Conservation (phyloP, 1,140 invertebrate species). For the Drosophila pruinosa region DNA sequence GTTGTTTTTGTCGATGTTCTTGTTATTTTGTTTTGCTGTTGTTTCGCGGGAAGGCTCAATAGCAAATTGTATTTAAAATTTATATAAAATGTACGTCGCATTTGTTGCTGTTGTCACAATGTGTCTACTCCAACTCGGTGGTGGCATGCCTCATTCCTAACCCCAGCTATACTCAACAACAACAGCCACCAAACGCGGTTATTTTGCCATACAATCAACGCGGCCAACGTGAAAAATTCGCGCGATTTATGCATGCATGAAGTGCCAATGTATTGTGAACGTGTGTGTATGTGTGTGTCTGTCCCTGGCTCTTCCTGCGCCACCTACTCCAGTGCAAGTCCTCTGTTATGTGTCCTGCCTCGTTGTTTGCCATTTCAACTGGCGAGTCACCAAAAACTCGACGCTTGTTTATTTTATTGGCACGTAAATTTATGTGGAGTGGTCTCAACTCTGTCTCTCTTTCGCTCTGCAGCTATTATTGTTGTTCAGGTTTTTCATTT, state of each 20-base stretch:
- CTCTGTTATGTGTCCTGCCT: slow-evolving; percentile 22
- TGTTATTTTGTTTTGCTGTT: slow-evolving; percentile 1
- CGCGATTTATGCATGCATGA: slow-evolving; percentile 77
- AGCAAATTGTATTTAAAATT: slow-evolving; percentile 80
- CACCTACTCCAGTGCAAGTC: neutral
- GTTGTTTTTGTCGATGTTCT: slow-evolving; percentile 10
- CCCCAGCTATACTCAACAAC: neutral
- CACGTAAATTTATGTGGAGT: slow-evolving; percentile 76
- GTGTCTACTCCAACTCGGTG: slow-evolving; percentile 44
- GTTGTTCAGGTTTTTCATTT: slow-evolving; percentile 38
- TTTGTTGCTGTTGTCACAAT: slow-evolving; percentile 70
- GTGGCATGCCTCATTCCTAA: neutral
- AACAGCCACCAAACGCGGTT: slow-evolving; percentile 57
- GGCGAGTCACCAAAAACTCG: slow-evolving; percentile 71
- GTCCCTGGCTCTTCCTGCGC: slow-evolving; percentile 46
- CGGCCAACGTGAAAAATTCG: slow-evolving; percentile 71
- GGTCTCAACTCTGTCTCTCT: neutral
- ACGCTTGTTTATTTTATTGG: slow-evolving; percentile 79
- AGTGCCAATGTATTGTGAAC: slow-evolving; percentile 17
- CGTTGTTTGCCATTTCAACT: slow-evolving; percentile 47
- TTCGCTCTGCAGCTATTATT: slow-evolving; percentile 10
- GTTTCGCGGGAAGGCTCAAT: slow-evolving; percentile 58
- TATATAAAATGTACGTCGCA: slow-evolving; percentile 73
- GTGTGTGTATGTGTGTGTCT: slow-evolving; percentile 19
- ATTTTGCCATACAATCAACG: slow-evolving; percentile 70